These are phyloP conservation scores for Drosophila borborema DNA, from an alignment of 2,888 invertebrate genomes.

Conservation along the genomic window DNA sequence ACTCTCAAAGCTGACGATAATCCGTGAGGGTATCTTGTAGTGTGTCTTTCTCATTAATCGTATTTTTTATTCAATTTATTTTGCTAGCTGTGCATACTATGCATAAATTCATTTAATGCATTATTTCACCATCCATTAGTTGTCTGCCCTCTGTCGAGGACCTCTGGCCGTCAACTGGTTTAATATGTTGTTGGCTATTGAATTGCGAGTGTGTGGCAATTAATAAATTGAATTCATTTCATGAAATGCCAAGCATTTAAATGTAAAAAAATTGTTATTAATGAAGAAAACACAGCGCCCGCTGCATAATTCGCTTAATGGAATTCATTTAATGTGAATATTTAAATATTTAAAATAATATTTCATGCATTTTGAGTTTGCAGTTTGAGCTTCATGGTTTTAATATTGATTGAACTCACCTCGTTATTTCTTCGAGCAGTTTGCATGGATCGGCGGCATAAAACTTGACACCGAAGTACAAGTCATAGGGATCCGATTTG, in stretches of 20 bases:
- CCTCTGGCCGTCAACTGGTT: conserved; percentile 29
- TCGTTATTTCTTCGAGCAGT: conserved; percentile 97
- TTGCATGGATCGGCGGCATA: conserved; percentile 99
- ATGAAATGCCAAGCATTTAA: conserved; percentile 53
- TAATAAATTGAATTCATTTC: conserved; percentile 71
- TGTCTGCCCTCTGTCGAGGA: conserved; percentile 36
- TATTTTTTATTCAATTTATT: conserved; percentile 48
- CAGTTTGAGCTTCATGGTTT: not conserved
- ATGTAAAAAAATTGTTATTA: conserved; percentile 23
- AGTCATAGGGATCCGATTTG: conserved; percentile 90
- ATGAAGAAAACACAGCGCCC: not conserved
- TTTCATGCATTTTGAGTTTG: not conserved
- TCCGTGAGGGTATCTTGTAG: conserved; percentile 1
- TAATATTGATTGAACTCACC: conserved; percentile 86
- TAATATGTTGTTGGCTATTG: conserved; percentile 72
- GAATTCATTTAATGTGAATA: conserved; percentile 4
- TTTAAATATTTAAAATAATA: conserved; percentile 11
- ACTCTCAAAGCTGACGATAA: no score
- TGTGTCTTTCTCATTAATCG: not conserved
- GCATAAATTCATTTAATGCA: conserved; percentile 68
- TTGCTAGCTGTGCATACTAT: conserved; percentile 51
- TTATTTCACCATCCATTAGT: conserved; percentile 73
- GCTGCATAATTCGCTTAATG: conserved; percentile 8
- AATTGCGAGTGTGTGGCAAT: conserved; percentile 60
- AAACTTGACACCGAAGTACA: conserved; percentile 98